Percentiles rank a stretch among this genome's conserved stretches.
Conservation (phyloP, 2,113 vertebrate species). For the Stercorarius parasiticus region DNA sequence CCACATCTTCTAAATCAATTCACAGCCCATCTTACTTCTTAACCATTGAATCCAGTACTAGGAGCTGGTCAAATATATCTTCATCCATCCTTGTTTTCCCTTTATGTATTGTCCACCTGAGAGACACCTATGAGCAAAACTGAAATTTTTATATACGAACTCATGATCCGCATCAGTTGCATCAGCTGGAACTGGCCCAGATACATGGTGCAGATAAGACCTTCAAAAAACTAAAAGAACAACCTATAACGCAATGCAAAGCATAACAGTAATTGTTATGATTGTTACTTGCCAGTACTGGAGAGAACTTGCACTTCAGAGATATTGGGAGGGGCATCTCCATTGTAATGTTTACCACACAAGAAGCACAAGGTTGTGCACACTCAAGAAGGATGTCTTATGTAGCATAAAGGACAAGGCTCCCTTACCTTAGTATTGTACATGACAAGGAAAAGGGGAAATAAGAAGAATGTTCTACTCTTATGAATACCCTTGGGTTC, state of each 20-base stretch:
- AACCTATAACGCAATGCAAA: slow-evolving; percentile 34
- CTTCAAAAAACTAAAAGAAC: slow-evolving; percentile 45
- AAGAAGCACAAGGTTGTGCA: slow-evolving; percentile 73
- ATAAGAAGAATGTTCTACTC: slow-evolving; percentile 20
- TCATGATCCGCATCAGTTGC: slow-evolving; percentile 54
- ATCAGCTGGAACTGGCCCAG: slow-evolving; percentile 69
- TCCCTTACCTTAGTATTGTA: slow-evolving; percentile 21
- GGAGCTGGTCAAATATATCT: slow-evolving; percentile 51
- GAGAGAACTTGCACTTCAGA: slow-evolving; percentile 58
- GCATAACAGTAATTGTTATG: neutral
- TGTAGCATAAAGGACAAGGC: slow-evolving; percentile 54
- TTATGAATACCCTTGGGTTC: slow-evolving; percentile 15
- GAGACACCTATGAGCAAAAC: slow-evolving; percentile 54
- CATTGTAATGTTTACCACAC: slow-evolving; percentile 41
- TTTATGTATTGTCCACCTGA: slow-evolving; percentile 14
- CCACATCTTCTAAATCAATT: slow-evolving; percentile 55
- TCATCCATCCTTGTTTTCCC: slow-evolving; percentile 35
- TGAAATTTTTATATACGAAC: slow-evolving; percentile 65
- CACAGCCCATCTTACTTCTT: slow-evolving; percentile 51
- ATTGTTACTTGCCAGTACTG: slow-evolving; percentile 45
- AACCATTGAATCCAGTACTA: slow-evolving; percentile 28
- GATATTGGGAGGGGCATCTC: slow-evolving; percentile 1
- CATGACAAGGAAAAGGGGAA: slow-evolving; percentile 19
- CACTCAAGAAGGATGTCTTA: slow-evolving; percentile 44
- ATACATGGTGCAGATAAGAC: slow-evolving; percentile 67